Percentiles rank a stretch among this genome's conserved stretches.
Evolutionary conservation across 2,113 vertebrate genomes (phyloP).

Genomic region (Saccopteryx bilineata): DNA sequence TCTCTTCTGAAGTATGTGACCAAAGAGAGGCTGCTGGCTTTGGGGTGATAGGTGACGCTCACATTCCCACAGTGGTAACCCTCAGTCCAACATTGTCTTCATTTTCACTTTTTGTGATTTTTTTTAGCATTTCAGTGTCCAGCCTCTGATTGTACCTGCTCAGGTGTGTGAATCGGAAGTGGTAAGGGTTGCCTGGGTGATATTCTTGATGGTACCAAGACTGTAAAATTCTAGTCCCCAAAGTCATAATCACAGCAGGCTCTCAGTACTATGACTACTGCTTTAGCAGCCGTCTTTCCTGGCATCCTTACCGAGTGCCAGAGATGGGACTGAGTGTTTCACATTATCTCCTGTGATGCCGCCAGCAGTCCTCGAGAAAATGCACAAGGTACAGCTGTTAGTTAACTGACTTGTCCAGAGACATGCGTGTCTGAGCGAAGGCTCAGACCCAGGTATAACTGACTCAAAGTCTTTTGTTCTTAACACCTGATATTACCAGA

Average conservation of each 20-base stretch:
- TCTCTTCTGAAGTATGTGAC: constrained; percentile 2
- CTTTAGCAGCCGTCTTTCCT: not conserved
- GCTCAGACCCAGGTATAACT: not conserved
- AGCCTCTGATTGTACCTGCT: not conserved
- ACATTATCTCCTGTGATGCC: not conserved
- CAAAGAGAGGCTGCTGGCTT: constrained; percentile 18
- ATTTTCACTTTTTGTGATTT: not conserved
- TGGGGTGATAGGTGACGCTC: not conserved
- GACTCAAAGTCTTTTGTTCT: not conserved
- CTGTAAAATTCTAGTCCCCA: not conserved
- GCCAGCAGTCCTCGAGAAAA: not conserved
- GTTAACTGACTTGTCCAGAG: not conserved
- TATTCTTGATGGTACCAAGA: not conserved
- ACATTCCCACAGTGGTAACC: not conserved
- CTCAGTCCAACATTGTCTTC: not conserved
- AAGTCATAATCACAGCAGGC: not conserved
- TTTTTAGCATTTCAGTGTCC: not conserved
- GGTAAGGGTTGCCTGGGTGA: not conserved
- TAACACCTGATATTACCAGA: not conserved
- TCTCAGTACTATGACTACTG: too few relatives aligned
- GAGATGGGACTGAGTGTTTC: not conserved
- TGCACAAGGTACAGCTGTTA: too few relatives aligned
- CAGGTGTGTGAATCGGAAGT: not conserved
- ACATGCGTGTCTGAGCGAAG: not conserved
- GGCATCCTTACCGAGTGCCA: not conserved